Conservation (phyloP, 2,113 vertebrate species). For the Thamnaconus septentrionalis region DNA sequence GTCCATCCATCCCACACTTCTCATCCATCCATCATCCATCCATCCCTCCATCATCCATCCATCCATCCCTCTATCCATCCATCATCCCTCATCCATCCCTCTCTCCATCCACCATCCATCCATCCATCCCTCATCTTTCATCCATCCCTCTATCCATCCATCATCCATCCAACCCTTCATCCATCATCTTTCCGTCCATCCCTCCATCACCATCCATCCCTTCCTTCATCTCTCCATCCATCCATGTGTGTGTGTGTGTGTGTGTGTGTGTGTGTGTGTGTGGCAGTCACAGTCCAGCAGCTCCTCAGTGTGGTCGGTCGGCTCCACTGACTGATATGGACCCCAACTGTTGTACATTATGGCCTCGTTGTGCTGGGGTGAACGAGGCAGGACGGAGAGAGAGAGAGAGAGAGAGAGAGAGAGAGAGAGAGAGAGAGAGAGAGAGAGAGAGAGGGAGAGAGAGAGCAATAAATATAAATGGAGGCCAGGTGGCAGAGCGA, state of each 20-base stretch:
- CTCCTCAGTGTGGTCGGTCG: background rate
- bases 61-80: too few species aligned
- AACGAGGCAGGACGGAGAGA: background rate
- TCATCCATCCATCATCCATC: too few species aligned
- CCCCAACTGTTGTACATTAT: slow-evolving; percentile 55
- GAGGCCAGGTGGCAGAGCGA: background rate
- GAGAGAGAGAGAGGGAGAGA: background rate
- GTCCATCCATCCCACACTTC: too few species aligned
- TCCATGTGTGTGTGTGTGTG: background rate
- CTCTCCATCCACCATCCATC: too few species aligned
- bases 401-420: slow-evolving; percentile 19
- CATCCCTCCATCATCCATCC: too few species aligned
- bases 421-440: background rate
- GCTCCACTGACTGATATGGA: slow-evolving; percentile 7
- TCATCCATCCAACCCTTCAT: too few species aligned
- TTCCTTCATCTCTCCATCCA: slow-evolving; percentile 11
- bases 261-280: slow-evolving; percentile 7
- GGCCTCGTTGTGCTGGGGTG: slow-evolving; percentile 25
- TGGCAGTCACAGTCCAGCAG: slow-evolving; percentile 18
- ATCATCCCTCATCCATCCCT: too few species aligned
- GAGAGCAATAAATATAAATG: background rate
- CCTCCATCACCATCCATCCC: too few species aligned
- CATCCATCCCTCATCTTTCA: too few species aligned
- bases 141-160: too few species aligned
- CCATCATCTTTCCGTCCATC: too few species aligned